Conservation (phyloP, 1,140 invertebrate genomes). For the Zaprionus tsacasi region DNA sequence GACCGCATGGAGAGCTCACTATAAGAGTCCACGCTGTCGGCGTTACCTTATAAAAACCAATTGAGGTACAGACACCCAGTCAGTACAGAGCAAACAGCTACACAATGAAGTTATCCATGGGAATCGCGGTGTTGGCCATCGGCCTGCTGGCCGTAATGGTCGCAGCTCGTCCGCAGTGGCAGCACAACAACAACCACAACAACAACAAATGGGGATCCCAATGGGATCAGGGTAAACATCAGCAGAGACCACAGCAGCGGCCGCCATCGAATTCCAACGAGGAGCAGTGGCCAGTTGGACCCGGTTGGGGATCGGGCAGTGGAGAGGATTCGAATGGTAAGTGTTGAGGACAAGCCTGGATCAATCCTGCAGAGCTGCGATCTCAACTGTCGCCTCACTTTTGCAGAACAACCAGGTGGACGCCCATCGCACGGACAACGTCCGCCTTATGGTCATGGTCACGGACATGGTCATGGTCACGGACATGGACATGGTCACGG, state of each 20-base stretch:
- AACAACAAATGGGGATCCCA: not conserved
- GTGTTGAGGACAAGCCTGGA: not conserved
- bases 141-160: conserved; percentile 31
- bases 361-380: not conserved
- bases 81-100: conserved; percentile 19
- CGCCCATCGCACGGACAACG: conserved; percentile 16
- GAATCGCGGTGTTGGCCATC: conserved; percentile 9
- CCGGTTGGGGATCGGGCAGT: not conserved
- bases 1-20: not conserved
- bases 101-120: conserved; percentile 22
- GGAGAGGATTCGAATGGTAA: conserved; percentile 30
- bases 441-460: not conserved
- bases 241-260: conserved; percentile 3
- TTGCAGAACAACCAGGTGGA: not conserved
- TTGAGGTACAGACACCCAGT: not conserved
- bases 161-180: conserved; percentile 18
- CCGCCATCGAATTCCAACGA: not conserved
- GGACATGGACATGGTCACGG: conserved; percentile 14
- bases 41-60: conserved; percentile 22
- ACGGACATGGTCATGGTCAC: not conserved
- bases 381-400: not conserved
- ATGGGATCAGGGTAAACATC: not conserved
- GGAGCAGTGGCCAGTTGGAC: conserved; percentile 1
- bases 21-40: not conserved
- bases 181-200: not conserved